A percentile compares a stretch with the other conserved stretches of the same genome.
Evolutionary conservation across 2,888 invertebrate species (phyloP).

Genomic region (Diarsia dahlii): DNA sequence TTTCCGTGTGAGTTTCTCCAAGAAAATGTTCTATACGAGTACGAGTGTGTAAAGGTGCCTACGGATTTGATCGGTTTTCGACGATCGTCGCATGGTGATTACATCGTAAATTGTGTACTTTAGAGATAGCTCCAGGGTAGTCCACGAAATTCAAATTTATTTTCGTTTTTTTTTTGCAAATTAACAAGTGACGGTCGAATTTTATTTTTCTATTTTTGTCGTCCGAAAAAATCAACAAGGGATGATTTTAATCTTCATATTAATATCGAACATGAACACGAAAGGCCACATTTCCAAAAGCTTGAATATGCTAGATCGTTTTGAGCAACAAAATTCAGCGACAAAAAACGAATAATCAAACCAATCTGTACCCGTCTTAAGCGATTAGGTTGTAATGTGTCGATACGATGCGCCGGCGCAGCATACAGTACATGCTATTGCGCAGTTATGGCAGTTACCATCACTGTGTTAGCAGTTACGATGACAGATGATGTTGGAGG

Average conservation of each 20-base stretch:
- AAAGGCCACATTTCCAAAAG: not conserved
- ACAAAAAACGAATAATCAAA: not conserved
- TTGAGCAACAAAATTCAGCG: not conserved
- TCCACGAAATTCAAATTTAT: not conserved
- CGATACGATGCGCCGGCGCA: slow-evolving; percentile 29
- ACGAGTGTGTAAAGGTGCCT: slow-evolving; percentile 8
- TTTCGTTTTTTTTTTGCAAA: too few species aligned
- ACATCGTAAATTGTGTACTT: too few species aligned
- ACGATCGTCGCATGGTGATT: not conserved
- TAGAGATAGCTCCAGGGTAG: too few species aligned
- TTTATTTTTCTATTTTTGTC: too few species aligned
- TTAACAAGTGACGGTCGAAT: not conserved
- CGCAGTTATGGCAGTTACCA: slow-evolving; percentile 50
- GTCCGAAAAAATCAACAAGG: too few species aligned
- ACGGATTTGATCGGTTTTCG: not conserved
- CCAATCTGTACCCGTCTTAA: slow-evolving; percentile 12
- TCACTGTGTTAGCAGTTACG: slow-evolving; percentile 29
- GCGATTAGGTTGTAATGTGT: slow-evolving; percentile 49
- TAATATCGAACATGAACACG: not conserved
- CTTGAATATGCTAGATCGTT: not conserved
- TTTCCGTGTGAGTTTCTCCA: slow-evolving; percentile 56
- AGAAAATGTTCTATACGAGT: slow-evolving; percentile 40
- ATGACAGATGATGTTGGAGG: slow-evolving; percentile 36
- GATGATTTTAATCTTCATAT: not conserved
- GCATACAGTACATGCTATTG: slow-evolving; percentile 27